Evolutionary conservation across 2,797 vertebrate species (phyloP).

Genomic region (Cynopterus sphinx): DNA sequence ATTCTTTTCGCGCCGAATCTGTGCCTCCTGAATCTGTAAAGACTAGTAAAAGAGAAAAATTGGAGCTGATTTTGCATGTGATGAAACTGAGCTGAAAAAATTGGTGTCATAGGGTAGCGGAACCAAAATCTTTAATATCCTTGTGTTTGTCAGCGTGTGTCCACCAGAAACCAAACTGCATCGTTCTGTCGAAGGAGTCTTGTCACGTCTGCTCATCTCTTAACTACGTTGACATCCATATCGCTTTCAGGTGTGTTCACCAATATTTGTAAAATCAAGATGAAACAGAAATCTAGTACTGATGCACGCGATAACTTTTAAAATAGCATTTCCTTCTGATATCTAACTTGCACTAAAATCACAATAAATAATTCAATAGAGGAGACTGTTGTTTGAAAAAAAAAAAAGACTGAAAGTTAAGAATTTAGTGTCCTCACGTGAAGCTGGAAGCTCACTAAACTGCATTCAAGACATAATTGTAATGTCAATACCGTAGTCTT

Average conservation of each 20-base stretch:
- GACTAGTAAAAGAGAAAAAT: slow-evolving; percentile 48
- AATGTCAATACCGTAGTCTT: slow-evolving; percentile 73
- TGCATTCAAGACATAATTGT: slow-evolving; percentile 75
- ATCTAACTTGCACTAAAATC: slow-evolving; percentile 66
- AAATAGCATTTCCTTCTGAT: slow-evolving; percentile 33
- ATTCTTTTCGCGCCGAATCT: slow-evolving; percentile 22
- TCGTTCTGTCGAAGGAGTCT: not conserved
- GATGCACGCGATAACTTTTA: not conserved
- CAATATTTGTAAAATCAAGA: not conserved
- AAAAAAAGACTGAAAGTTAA: slow-evolving; percentile 80
- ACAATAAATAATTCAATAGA: slow-evolving; percentile 76
- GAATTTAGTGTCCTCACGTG: slow-evolving; percentile 80
- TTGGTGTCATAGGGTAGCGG: not conserved
- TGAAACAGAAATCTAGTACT: not conserved
- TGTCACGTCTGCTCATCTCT: not conserved
- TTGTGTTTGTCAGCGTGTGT: not conserved
- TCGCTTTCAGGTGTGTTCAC: not conserved
- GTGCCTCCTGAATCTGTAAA: slow-evolving; percentile 45
- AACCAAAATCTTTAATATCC: not conserved
- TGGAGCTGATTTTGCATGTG: slow-evolving; percentile 66
- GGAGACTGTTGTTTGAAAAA: slow-evolving; percentile 75
- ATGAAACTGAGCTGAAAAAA: slow-evolving; percentile 67
- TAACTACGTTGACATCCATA: too few species aligned
- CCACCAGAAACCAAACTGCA: not conserved
- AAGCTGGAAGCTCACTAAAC: slow-evolving; percentile 78